phyloP scores from a whole-genome alignment of 1,140 invertebrate species.

The Musca domestica region DNA sequence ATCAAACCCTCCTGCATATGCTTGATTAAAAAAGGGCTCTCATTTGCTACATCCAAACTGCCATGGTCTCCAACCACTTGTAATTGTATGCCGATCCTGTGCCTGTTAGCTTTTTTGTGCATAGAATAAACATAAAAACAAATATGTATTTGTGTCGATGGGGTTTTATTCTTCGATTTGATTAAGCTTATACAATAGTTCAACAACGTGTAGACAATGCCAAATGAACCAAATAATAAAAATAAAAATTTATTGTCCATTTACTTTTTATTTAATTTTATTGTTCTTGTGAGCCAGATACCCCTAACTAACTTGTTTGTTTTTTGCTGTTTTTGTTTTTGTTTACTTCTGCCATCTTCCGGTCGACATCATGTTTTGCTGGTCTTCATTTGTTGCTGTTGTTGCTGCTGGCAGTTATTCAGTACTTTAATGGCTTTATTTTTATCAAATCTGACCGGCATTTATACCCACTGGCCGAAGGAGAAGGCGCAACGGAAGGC shows the following conservation, averaged over 20 bases:
- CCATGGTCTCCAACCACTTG: no score
- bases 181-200: not conserved
- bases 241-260: no score
- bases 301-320: not conserved
- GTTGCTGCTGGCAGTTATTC: conserved; percentile 58
- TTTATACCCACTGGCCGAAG: conserved; percentile 88
- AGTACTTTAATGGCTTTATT: conserved; percentile 70
- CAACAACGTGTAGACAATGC: not conserved
- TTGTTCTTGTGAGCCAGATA: no score
- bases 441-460: conserved; percentile 81
- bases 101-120: not conserved
- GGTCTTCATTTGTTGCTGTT: not conserved
- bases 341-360: conserved; percentile 6
- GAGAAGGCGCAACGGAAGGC: conserved; percentile 88
- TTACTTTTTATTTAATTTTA: not conserved
- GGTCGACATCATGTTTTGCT: not conserved
- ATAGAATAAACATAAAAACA: conserved; percentile 5
- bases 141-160: not conserved
- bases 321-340: conserved; percentile 9
- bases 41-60: no score
- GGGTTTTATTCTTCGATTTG: no score
- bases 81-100: no score
- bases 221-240: not conserved
- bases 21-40: no score
- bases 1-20: no score